A percentile compares a stretch with the other conserved stretches of the same genome.
These are phyloP conservation scores for Pelobates cultripes DNA, from an alignment of 2,797 vertebrate genomes.

Conservation along the genomic window DNA sequence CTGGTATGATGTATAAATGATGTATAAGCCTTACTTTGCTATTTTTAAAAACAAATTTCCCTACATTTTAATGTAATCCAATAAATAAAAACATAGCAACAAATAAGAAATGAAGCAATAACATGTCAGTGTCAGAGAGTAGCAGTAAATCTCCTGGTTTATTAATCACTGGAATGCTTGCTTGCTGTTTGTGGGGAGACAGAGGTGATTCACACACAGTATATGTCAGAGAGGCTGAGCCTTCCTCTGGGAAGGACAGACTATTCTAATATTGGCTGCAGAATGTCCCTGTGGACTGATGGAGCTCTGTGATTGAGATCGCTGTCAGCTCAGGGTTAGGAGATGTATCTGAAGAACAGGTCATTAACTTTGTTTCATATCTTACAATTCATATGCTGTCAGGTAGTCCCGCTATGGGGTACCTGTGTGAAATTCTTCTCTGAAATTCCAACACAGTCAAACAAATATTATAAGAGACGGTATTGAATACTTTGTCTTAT, in stretches of 20 bases:
- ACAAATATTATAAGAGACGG: too few relatives aligned
- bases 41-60: too few relatives aligned
- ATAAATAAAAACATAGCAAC: too few relatives aligned
- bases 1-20: too few relatives aligned
- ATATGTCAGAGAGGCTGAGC: not conserved
- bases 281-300: not conserved
- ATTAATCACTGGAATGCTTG: not conserved
- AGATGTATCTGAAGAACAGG: not conserved
- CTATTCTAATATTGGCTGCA: not conserved
- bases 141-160: not conserved
- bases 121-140: not conserved
- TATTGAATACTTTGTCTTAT: too few relatives aligned
- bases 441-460: too few relatives aligned
- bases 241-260: not conserved
- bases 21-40: too few relatives aligned
- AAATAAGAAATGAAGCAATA: not conserved
- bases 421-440: too few relatives aligned
- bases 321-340: not conserved
- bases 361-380: not conserved
- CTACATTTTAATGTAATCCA: too few relatives aligned
- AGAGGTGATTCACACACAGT: not conserved
- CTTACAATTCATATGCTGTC: not conserved
- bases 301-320: not conserved
- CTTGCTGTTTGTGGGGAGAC: not conserved
- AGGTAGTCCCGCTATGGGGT: too few relatives aligned